Base-by-base conservation (phyloP, 2,797 vertebrate species). In the Rhynchonycteris naso region DNA sequence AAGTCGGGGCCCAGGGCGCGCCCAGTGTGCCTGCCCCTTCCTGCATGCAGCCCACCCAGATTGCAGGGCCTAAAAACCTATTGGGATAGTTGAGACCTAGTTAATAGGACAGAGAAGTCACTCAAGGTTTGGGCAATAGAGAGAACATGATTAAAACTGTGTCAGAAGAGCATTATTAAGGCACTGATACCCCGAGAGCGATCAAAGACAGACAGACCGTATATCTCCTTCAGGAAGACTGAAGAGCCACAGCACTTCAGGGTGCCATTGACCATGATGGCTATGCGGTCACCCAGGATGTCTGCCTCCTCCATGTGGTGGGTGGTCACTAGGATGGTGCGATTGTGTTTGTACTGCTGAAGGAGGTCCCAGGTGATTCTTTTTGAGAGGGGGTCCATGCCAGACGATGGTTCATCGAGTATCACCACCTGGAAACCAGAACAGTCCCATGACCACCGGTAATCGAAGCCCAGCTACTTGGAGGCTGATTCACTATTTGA, bases 231-330 rank as follows among this genome's bases (percentile, higher is more conserved):
- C 69, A 99, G 99, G 97, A 99, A 99, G n/a, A 99, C 98, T 0
- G 99, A 98, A 5, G 99, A 99, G 16, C 99, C 99, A 0, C 99
- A 99, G 98, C 99, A 99, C 97, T 99, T 99, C 96, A 99, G 98
- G 96, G 99, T 99, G 24, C 99, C 99, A 50, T 98, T 98, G 12
- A 99, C 99, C 99, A 99, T 99, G 98, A 99, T 99, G 95, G 99
- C 99, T 1, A 99, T 99, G 56, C 99, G 99, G 97, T 99, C 99
- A 0, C 99, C 99, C 19, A 99, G 98, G 85, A 99, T 98, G 96
- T 99, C 99, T 1, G 99, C 99, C 97, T 99, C 99, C 0, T 99
- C 99, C 99, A 99, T 99, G 94, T 99, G 99, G 97, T 99, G 99
- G 0, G 99, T 99, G 96, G 99, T 99, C 86, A 99, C 98, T 94